Evolutionary conservation across 2,888 invertebrate genomes (phyloP).

Genomic region (Calephelis perditalis): DNA sequence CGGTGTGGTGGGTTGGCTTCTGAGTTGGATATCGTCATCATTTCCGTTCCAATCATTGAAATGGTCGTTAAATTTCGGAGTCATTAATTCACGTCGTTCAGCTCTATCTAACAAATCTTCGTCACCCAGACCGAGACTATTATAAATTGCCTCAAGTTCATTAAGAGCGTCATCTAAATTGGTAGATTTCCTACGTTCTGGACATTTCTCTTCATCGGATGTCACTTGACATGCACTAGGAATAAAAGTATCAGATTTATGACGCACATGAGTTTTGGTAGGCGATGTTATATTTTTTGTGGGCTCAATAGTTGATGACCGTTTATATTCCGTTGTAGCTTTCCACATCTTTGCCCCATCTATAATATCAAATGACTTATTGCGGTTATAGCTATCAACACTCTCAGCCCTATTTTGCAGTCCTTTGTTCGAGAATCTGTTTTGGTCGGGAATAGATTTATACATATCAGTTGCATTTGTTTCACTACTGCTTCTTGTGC

Average conservation of each 20-base stretch:
- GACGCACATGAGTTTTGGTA: constrained; percentile 62
- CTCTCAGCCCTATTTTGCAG: constrained; percentile 37
- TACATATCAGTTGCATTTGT: constrained; percentile 44
- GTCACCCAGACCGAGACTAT: constrained; percentile 90
- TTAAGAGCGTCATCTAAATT: constrained; percentile 93
- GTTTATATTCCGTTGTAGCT: constrained; percentile 69
- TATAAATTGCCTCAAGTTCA: constrained; percentile 94
- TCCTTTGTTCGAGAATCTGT: constrained; percentile 27
- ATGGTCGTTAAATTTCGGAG: constrained; percentile 66
- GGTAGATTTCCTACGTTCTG: constrained; percentile 81
- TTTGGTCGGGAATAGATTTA: constrained; percentile 33
- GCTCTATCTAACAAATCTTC: constrained; percentile 89
- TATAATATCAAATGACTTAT: constrained; percentile 39
- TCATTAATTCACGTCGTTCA: constrained; percentile 84
- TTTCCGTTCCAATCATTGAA: constrained; percentile 75
- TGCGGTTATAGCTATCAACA: constrained; percentile 50
- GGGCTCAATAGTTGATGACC: constrained; percentile 59
- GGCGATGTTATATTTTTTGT: constrained; percentile 51
- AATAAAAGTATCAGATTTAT: constrained; percentile 68
- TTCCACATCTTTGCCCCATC: constrained; percentile 70
- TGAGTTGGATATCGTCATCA: constrained; percentile 61
- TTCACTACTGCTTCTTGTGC: constrained; percentile 58
- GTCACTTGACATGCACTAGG: constrained; percentile 55
- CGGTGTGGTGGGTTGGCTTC: constrained; percentile 70
- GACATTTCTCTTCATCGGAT: constrained; percentile 68